Base-by-base conservation (phyloP, 1,140 invertebrate genomes). In the Diorhabda carinulata region DNA sequence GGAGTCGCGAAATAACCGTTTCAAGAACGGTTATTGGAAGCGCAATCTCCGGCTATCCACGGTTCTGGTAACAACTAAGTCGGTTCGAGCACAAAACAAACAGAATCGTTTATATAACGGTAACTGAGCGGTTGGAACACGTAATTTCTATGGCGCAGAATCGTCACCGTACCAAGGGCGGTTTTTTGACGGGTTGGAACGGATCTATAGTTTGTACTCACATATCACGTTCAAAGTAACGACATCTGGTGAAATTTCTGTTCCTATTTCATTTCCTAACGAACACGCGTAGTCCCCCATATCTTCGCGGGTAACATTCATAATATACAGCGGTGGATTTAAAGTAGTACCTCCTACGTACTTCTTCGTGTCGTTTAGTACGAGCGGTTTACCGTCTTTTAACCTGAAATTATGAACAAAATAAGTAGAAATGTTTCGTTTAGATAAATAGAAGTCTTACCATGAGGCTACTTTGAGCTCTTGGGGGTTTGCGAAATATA, bases 401-500 rank as follows among this genome's bases (percentile, higher is more conserved):
- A 89, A 88, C 93, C 93, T 95, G 82, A 58, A 73, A 70, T 44
- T 25, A 63, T 6, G 45, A 56, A 6, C 10, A 65, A n/a, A 43
- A 43, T 64, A 3, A 7, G 25, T 10, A 25, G 25, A 25, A 25
- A 25, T 1, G 25, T 25, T 25, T 25, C 2, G 25, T 25, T 25
- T 25, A 25, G 25, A 25, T 25, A 25, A 10, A 6, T 44, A 56
- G n/a, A 61, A 70, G 4, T 83, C 85, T 88, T 86, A 94, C 93
- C 93, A 95, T 77, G 87, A 84, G 58, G 93, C 91, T 67, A 86
- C 84, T n/a, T 82, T 86, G 5, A 95, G 81, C 8, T 88, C 85
- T 4, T 90, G 88, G 2, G 93, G 93, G 82, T 96, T 95, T 58
- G 93, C 91, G 67, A 90, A 87, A 80, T 93, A 94, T 67, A 89